phyloP scores from a whole-genome alignment of 2,797 vertebrate species.

The Alcedo quadribrachys region DNA sequence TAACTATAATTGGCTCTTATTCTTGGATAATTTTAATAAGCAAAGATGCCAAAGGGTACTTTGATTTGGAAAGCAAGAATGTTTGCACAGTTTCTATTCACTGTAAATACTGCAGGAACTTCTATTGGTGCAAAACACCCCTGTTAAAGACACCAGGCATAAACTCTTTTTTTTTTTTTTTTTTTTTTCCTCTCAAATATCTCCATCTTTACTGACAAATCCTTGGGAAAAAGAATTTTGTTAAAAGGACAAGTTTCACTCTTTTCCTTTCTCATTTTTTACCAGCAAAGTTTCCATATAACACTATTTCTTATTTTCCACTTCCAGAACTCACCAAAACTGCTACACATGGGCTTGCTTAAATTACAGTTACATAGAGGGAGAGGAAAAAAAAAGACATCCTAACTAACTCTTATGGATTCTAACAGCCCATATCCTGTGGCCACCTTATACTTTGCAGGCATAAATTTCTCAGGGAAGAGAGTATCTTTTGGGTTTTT shows the following conservation, averaged over 20 bases:
- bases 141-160: background rate
- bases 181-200: background rate
- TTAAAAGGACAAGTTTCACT: background rate
- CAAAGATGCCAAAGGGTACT: background rate
- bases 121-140: background rate
- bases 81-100: background rate
- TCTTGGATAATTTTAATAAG: background rate
- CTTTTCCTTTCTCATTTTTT: background rate
- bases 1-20: background rate
- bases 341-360: background rate
- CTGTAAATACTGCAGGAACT: background rate
- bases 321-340: background rate
- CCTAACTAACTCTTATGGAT: background rate
- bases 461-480: background rate
- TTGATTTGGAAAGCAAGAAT: background rate
- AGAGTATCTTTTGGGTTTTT: background rate
- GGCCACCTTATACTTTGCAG: background rate
- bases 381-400: background rate
- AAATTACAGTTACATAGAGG: background rate
- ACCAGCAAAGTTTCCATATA: background rate
- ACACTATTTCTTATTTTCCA: background rate
- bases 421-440: background rate
- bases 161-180: background rate
- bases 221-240: background rate
- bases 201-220: background rate